Evolutionary conservation across 2,797 vertebrate species (phyloP).

Genomic region (Synaphobranchus kaupii): DNA sequence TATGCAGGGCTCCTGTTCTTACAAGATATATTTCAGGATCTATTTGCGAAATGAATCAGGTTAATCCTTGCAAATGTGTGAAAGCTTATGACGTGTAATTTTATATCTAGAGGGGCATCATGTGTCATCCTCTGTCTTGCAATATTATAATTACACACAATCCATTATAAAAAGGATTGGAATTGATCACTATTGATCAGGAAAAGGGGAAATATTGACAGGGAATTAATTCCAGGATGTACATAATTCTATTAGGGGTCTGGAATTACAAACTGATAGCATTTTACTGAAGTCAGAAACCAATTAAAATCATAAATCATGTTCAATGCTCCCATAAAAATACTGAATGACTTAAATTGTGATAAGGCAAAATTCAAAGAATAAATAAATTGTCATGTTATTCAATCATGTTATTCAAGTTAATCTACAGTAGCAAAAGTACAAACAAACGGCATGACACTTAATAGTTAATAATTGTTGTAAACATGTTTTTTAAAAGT

Average conservation of each 20-base stretch:
- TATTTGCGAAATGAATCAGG: neutral
- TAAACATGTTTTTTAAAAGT: too few species aligned
- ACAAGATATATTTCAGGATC: neutral
- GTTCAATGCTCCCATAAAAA: too few species aligned
- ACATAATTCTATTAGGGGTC: neutral
- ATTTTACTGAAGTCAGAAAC: neutral
- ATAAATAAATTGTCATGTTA: too few species aligned
- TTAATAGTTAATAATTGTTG: too few species aligned
- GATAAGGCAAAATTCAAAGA: too few species aligned
- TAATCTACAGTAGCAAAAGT: too few species aligned
- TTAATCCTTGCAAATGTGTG: neutral
- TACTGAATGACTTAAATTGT: too few species aligned
- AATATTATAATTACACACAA: neutral
- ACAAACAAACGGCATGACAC: too few species aligned
- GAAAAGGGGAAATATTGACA: neutral
- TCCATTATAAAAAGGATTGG: neutral
- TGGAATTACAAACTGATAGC: neutral
- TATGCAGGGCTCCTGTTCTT: neutral
- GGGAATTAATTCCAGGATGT: neutral
- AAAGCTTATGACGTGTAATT: neutral
- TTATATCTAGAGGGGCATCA: neutral
- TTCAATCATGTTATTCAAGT: too few species aligned
- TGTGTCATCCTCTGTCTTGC: neutral
- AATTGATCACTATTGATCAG: neutral
- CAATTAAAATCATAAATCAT: neutral